A percentile compares a stretch with the other conserved stretches of the same genome.
These are phyloP conservation scores for Cheilinus undulatus DNA, from an alignment of 2,113 vertebrate genomes.

Conservation along the genomic window DNA sequence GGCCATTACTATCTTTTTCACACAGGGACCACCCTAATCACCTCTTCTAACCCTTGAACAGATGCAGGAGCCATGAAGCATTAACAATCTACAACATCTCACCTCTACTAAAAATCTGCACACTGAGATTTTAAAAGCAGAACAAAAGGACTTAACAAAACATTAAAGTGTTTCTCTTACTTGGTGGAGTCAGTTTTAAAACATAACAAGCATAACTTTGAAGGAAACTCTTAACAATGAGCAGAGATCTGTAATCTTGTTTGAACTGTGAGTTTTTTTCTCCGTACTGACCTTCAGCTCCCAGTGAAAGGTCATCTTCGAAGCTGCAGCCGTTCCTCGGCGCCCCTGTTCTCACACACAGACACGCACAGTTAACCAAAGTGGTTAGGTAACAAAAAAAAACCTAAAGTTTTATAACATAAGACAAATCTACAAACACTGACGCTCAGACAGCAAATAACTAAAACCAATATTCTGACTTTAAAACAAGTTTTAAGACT, in stretches of 20 bases:
- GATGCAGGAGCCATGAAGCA: too few species aligned
- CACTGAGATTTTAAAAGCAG: neutral
- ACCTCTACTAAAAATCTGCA: too few species aligned
- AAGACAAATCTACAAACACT: neutral
- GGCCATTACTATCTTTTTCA: too few species aligned
- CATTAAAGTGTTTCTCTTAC: constrained; percentile 22
- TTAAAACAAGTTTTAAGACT: constrained; percentile 1
- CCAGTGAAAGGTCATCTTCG: constrained; percentile 98
- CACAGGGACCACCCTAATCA: too few species aligned
- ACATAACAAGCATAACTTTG: constrained; percentile 4
- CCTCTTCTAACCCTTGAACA: too few species aligned
- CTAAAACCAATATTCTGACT: neutral
- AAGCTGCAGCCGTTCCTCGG: constrained; percentile 95
- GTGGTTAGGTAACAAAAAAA: constrained; percentile 5
- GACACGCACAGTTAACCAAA: constrained; percentile 18
- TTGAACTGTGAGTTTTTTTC: constrained; percentile 49
- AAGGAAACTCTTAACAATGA: constrained; percentile 53
- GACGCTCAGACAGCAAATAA: neutral
- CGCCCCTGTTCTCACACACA: constrained; percentile 82
- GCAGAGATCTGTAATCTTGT: constrained; percentile 41
- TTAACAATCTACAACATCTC: too few species aligned
- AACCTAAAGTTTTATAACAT: neutral
- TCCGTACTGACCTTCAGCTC: constrained; percentile 92
- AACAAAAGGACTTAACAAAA: neutral
- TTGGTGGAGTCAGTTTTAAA: neutral